Evolutionary conservation across 2,888 invertebrate species (phyloP).

Genomic region (Leuctra nigra): DNA sequence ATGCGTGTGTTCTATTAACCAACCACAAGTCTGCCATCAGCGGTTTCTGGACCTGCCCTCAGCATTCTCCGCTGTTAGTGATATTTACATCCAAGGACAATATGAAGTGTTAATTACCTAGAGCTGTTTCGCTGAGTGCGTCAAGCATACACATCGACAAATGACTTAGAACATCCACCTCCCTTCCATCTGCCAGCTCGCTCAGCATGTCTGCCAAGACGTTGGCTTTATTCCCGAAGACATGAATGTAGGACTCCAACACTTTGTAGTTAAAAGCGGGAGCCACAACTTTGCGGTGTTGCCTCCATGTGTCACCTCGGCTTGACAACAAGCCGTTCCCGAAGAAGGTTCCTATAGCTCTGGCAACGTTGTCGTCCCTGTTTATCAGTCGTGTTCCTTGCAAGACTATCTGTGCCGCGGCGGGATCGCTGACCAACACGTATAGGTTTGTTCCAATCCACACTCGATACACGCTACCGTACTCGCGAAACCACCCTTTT

Average conservation of each 20-base stretch:
- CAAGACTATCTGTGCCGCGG: neutral
- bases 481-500: too few species aligned
- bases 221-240: conserved; percentile 17
- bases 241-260: conserved; percentile 19
- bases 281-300: conserved; percentile 21
- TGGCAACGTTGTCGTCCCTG: neutral
- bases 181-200: neutral
- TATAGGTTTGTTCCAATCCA: conserved; percentile 3
- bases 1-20: too few species aligned
- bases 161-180: conserved; percentile 13
- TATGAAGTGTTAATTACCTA: too few species aligned
- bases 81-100: too few species aligned
- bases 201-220: conserved; percentile 13
- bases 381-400: neutral
- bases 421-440: neutral
- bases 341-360: conserved; percentile 5
- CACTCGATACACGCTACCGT: neutral
- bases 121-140: conserved; percentile 26
- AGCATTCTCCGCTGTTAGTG: too few species aligned
- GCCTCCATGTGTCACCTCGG: conserved; percentile 18
- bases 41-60: too few species aligned
- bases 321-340: too few species aligned
- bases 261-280: conserved; percentile 21
- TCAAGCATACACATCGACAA: conserved; percentile 27
- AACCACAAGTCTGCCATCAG: too few species aligned